phyloP scores from a whole-genome alignment of 2,797 vertebrate species.

The Gallinago nigripennis region DNA sequence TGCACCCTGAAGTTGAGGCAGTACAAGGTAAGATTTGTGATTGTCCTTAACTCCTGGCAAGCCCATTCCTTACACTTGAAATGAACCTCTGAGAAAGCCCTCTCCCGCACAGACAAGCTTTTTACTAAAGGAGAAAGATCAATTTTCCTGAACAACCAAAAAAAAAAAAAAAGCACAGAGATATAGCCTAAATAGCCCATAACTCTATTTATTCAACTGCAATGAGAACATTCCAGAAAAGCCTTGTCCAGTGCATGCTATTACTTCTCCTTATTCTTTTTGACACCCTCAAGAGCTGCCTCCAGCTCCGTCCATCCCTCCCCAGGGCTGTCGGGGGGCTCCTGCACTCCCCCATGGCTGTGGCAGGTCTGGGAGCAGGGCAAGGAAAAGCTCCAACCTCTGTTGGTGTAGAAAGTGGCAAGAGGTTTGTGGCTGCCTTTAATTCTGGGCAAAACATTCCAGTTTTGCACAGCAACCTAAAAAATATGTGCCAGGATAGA shows the following conservation, averaged over 20 bases:
- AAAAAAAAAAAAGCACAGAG: not conserved
- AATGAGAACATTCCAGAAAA: not conserved
- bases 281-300: not conserved
- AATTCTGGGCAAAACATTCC: not conserved
- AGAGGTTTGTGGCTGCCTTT: not conserved
- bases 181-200: not conserved
- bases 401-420: not conserved
- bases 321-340: not conserved
- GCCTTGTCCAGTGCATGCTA: not conserved
- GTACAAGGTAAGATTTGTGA: not conserved
- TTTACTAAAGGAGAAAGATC: not conserved
- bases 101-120: not conserved
- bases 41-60: not conserved
- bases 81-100: not conserved
- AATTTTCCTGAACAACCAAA: not conserved
- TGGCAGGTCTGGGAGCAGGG: not conserved
- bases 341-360: rapidly evolving
- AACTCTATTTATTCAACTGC: not conserved
- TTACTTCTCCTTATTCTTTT: not conserved
- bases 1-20: not conserved
- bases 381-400: not conserved
- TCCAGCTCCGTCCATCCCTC: not conserved
- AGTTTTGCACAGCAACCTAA: not conserved
- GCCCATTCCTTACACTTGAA: slow-evolving; percentile 2
- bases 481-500: not conserved